Percentiles rank a stretch among this genome's conserved stretches.
phyloP scores from a whole-genome alignment of 2,113 vertebrate genomes.

The Rhagologus leucostigma region DNA sequence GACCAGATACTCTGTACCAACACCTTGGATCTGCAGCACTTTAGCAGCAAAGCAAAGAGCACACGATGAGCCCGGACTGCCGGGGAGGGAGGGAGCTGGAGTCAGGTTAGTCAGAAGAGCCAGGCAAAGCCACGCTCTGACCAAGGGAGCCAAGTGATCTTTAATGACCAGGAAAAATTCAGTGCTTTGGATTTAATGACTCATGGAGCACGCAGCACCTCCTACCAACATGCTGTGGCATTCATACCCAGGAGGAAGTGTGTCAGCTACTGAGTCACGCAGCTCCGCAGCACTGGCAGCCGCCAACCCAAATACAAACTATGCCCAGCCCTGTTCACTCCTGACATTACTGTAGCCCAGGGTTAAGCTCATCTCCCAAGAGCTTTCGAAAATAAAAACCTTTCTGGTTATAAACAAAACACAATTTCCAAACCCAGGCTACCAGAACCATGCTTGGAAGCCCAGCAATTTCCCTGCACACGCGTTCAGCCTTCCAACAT shows the following conservation, averaged over 20 bases:
- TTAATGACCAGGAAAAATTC: neutral
- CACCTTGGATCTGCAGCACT: neutral
- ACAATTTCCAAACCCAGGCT: neutral
- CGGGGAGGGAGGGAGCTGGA: neutral
- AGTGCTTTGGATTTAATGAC: constrained; percentile 8
- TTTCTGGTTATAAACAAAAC: neutral
- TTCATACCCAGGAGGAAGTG: constrained; percentile 21
- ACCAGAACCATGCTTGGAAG: accelerated
- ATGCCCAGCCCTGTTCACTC: neutral
- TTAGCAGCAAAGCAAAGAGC: neutral
- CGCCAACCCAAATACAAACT: neutral
- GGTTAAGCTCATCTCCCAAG: constrained; percentile 15
- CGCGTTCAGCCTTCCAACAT: neutral
- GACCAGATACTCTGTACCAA: neutral
- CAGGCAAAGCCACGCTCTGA: neutral
- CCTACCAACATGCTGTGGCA: constrained; percentile 5
- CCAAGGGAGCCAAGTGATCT: neutral
- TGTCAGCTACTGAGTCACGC: constrained; percentile 41
- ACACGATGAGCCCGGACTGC: neutral
- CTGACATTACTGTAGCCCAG: neutral
- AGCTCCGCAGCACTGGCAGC: neutral
- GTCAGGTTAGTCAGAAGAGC: neutral
- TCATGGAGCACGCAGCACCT: neutral
- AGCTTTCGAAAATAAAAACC: constrained; percentile 25
- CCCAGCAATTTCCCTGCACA: neutral